These are phyloP conservation scores for Plumapathes pennacea DNA, from an alignment of 92 coral and sea anemone genomes.

Conservation along the genomic window DNA sequence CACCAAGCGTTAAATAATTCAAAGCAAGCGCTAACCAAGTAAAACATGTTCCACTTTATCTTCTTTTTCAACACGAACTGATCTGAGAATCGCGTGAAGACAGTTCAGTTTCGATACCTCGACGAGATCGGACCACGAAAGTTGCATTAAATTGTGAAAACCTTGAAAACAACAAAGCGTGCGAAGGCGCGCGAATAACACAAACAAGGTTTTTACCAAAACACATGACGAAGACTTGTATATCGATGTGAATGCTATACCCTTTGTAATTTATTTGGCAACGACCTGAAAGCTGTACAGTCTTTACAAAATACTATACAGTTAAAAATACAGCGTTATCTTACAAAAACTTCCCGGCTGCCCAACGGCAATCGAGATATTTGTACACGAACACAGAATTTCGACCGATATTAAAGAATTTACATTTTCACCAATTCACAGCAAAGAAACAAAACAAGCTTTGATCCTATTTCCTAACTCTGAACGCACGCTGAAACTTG, in stretches of 20 bases:
- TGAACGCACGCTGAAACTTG: conserved; percentile 75
- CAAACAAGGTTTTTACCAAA: conserved; percentile 17
- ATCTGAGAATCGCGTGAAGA: too few relatives aligned
- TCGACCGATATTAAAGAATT: conserved; percentile 51
- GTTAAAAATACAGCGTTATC: conserved; percentile 86
- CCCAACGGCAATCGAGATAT: conserved; percentile 19
- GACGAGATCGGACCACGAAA: too few relatives aligned
- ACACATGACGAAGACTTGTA: conserved; percentile 32
- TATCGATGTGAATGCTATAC: conserved; percentile 30
- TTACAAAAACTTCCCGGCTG: conserved; percentile 71
- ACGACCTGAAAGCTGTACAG: conserved; percentile 87
- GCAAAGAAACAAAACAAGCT: conserved; percentile 42
- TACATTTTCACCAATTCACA: conserved; percentile 66
- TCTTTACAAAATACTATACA: conserved; percentile 91
- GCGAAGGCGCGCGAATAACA: too few relatives aligned
- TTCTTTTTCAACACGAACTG: too few relatives aligned
- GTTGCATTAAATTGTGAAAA: too few relatives aligned
- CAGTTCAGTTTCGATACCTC: too few relatives aligned
- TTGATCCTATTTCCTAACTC: conserved; percentile 51
- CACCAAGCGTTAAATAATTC: conserved; percentile 19
- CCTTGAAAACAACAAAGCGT: too few relatives aligned
- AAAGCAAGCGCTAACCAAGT: conserved; percentile 11
- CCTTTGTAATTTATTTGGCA: conserved; percentile 58
- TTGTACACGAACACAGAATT: conserved; percentile 37
- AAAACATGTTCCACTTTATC: too few relatives aligned